phyloP scores from a whole-genome alignment of 2,888 invertebrate genomes.

The Ectemnius cavifrons region DNA sequence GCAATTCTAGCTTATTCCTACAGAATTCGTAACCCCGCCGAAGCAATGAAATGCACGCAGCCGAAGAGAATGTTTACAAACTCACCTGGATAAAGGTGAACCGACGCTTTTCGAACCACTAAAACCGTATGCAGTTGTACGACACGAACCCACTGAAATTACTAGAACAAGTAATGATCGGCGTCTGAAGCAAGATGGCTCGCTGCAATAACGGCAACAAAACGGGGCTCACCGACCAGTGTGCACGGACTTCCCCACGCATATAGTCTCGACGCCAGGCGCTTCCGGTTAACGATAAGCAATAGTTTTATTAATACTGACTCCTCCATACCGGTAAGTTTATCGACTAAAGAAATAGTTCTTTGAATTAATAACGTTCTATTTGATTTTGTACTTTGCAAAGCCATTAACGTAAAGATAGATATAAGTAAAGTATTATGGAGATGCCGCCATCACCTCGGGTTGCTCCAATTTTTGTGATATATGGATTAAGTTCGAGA shows the following conservation, averaged over 20 bases:
- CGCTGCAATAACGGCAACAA: constrained; percentile 68
- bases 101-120: constrained; percentile 32
- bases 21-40: too few species aligned
- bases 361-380: too few species aligned
- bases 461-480: too few species aligned
- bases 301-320: background rate
- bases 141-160: constrained; percentile 51
- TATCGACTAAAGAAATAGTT: background rate
- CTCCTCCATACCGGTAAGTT: background rate
- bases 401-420: background rate
- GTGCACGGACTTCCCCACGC: constrained; percentile 32
- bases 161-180: constrained; percentile 63
- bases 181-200: constrained; percentile 65
- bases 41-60: too few species aligned
- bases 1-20: too few species aligned
- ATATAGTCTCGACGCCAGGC: constrained; percentile 60
- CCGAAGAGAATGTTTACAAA: constrained; percentile 27
- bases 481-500: too few species aligned
- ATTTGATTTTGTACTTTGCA: too few species aligned
- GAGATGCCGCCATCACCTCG: too few species aligned
- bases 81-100: constrained; percentile 49
- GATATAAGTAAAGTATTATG: background rate
- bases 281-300: background rate
- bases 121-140: constrained; percentile 36
- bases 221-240: constrained; percentile 63